Conservation (phyloP, 2,113 vertebrate genomes). For the Leptobrachium leishanense region DNA sequence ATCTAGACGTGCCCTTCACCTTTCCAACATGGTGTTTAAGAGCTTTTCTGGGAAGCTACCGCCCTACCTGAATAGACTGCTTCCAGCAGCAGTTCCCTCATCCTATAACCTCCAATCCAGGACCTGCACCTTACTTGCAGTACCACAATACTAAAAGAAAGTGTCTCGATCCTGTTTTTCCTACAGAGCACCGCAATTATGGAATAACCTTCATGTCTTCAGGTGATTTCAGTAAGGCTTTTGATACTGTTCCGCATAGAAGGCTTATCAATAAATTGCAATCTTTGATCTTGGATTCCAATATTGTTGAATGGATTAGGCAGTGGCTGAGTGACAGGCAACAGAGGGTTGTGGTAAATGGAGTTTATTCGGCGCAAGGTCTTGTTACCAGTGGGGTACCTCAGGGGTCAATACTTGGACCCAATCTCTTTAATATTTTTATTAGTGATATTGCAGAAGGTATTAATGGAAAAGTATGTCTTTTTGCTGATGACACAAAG, state of each 20-base stretch:
- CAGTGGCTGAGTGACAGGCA: neutral
- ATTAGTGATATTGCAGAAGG: neutral
- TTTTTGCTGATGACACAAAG: neutral
- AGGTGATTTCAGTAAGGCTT: neutral
- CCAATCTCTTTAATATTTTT: neutral
- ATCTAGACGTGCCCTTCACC: no score
- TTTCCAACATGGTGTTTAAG: no score
- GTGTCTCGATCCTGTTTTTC: no score
- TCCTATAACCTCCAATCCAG: no score
- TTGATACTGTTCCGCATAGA: neutral
- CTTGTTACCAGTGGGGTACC: neutral
- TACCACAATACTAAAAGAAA: no score
- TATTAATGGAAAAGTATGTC: conserved; percentile 2
- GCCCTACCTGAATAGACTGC: no score
- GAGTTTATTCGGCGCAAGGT: neutral
- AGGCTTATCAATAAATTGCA: neutral
- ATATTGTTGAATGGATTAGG: neutral
- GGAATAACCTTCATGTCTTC: no score
- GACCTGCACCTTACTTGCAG: no score
- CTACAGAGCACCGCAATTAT: no score
- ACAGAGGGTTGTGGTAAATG: neutral
- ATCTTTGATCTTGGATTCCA: neutral
- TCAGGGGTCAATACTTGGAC: neutral
- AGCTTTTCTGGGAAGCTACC: no score
- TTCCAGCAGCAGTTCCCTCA: no score